These are phyloP conservation scores for Coregonus ussuriensis DNA, from an alignment of 2,797 vertebrate species.

Conservation along the genomic window DNA sequence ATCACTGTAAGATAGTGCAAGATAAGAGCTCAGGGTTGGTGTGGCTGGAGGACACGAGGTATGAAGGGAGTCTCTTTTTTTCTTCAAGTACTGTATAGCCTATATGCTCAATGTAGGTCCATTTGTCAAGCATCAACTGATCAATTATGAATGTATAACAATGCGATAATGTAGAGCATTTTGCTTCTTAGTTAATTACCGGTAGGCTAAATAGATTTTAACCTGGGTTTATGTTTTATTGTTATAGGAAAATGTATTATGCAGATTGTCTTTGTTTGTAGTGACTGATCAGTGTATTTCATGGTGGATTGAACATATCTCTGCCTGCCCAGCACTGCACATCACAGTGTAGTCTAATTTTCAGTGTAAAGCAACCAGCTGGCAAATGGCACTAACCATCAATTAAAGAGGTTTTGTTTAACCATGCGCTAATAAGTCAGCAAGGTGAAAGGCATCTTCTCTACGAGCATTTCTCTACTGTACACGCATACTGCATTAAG, in stretches of 20 bases:
- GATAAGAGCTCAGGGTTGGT: constrained; percentile 89
- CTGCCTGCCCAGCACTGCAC: background rate
- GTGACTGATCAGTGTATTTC: background rate
- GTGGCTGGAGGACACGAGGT: constrained; percentile 96
- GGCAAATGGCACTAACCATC: constrained; percentile 13
- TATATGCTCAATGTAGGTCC: background rate
- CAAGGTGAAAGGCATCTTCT: background rate
- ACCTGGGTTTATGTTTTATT: background rate
- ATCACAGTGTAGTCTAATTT: constrained; percentile 15
- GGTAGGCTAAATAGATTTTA: background rate
- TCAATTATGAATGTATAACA: background rate
- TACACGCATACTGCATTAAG: background rate
- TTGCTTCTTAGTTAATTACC: background rate
- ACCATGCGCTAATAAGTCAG: constrained; percentile 13
- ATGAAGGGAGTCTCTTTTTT: constrained; percentile 20
- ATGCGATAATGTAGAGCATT: background rate
- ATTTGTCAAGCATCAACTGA: background rate
- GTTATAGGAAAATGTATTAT: background rate
- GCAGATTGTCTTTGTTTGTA: background rate
- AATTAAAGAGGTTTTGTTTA: constrained; percentile 27
- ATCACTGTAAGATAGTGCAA: constrained; percentile 93
- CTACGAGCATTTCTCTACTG: background rate
- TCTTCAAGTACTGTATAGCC: background rate
- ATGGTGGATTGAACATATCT: background rate
- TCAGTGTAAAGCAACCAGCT: constrained; percentile 23